Conservation (phyloP, 2,888 invertebrate genomes). For the Sicus ferrugineus region DNA sequence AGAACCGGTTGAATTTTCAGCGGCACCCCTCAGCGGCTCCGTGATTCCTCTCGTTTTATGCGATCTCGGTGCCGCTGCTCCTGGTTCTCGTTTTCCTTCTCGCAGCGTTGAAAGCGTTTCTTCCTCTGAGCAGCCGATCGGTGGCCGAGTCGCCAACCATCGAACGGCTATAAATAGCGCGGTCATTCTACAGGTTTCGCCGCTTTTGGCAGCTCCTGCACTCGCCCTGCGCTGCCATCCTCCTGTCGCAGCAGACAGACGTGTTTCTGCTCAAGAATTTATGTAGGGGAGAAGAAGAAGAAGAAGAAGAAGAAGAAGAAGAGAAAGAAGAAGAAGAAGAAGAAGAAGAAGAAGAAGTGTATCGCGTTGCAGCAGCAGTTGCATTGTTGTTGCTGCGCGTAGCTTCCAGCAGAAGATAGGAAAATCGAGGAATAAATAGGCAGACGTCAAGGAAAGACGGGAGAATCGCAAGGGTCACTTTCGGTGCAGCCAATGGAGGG, state of each 20-base stretch:
- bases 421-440: too few relatives aligned
- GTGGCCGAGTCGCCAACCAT: background rate
- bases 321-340: too few relatives aligned
- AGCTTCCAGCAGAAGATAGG: too few relatives aligned
- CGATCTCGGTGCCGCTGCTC: too few relatives aligned
- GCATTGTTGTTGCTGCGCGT: too few relatives aligned
- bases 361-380: too few relatives aligned
- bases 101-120: background rate
- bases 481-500: too few relatives aligned
- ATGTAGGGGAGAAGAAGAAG: background rate
- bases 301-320: background rate
- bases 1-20: background rate
- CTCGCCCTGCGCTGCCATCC: background rate
- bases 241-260: background rate
- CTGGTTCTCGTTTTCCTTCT: background rate
- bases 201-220: constrained; percentile 6
- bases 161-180: constrained; percentile 26
- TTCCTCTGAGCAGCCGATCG: background rate
- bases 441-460: too few relatives aligned
- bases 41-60: too few relatives aligned
- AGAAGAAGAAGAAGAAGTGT: too few relatives aligned
- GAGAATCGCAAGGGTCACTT: too few relatives aligned
- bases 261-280: background rate
- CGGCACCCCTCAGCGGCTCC: background rate
- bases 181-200: constrained; percentile 25